Evolutionary conservation across 1,140 invertebrate species (phyloP), one percentile per base, ranked within the genome.

Genomic region (Cyclargus thomasi): DNA sequence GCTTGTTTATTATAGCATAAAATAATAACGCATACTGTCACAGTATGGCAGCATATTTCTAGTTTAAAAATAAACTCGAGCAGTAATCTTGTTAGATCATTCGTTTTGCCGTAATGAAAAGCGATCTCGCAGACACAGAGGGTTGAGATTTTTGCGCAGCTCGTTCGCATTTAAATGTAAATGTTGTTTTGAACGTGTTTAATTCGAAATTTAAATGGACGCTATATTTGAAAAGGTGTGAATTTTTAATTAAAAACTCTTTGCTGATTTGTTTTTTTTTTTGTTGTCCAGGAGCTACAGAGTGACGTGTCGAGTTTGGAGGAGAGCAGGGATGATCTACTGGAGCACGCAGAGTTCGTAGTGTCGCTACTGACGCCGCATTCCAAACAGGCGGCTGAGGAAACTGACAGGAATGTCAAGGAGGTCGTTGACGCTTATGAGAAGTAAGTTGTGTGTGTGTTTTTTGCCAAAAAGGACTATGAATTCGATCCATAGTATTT

Each of bases 281-380:
- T 59, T 47, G 35, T 21, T 21, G 29, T 29, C 29, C 72, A 90
- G 88, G 88, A 90, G 69, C 76, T 90, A 16, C 81, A 86, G 73
- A 82, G 68, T 11, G 88, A 90, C 67, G 85, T 90, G 39, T 79
- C 78, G 64, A 71, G 82, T 17, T 67, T 90, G 16, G 88, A 88
- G 68, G 87, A 90, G 55, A 85, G 68, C 17, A 75, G 75, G 14
- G 87, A 90, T 67, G 87, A 90, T 64, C 67, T 90, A 0, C 64
- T 88, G 22, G 87, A 90, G 68, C 86, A 88, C 72, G 78, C 82
- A 1, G 83, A 88, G 11, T 92, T 92, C 16, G 92, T 95, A 8
- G 79, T 94, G 0, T 86, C 91, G 1, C 93, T 94, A 72, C 85
- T 95, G 62, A 90, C 91, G 71, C 91, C 91, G 0, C 92, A 93